phyloP scores from a whole-genome alignment of 2,888 invertebrate species.

The Pterostichus madidus region DNA sequence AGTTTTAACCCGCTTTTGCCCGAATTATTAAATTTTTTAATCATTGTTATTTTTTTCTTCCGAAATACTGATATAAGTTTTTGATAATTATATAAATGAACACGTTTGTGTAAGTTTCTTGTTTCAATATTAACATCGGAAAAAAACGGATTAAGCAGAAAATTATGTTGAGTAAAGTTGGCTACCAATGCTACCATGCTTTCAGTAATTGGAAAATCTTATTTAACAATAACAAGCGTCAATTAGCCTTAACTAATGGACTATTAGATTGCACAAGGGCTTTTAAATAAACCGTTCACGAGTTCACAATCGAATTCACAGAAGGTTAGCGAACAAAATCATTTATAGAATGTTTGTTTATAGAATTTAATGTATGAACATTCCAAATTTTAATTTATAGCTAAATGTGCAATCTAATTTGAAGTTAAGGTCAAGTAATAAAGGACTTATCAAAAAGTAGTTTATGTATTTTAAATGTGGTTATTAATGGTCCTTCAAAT shows the following conservation, averaged over 20 bases:
- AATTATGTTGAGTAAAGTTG: not conserved
- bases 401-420: not conserved
- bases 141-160: no score
- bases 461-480: not conserved
- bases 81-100: no score
- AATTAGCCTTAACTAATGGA: conserved; percentile 13
- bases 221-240: conserved; percentile 11
- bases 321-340: not conserved
- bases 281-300: not conserved
- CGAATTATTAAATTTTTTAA: no score
- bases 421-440: conserved; percentile 6
- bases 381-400: not conserved
- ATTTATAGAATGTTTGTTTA: not conserved
- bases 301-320: not conserved
- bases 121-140: no score
- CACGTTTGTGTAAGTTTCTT: no score
- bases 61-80: no score
- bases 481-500: conserved; percentile 11
- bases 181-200: not conserved
- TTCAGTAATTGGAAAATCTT: conserved; percentile 12
- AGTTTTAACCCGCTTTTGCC: no score
- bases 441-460: not conserved
- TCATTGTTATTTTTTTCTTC: no score
- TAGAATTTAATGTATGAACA: not conserved
- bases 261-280: conserved; percentile 4